phyloP scores from a whole-genome alignment of 2,888 invertebrate species.

The Gibbula magus region DNA sequence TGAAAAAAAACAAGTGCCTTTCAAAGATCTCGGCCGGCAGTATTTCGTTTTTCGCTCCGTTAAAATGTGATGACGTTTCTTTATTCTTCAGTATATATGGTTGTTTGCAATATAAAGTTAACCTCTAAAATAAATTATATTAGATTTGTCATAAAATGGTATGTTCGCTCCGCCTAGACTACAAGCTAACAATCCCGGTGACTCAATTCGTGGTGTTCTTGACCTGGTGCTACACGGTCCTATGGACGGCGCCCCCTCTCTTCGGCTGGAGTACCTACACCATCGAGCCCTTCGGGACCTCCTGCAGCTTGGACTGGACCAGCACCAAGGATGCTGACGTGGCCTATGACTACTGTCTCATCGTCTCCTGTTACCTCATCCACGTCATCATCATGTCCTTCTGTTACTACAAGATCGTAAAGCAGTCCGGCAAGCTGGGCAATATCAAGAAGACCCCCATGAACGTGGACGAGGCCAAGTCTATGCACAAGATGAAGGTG shows the following conservation, averaged over 20 bases:
- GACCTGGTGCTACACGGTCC: conserved; percentile 36
- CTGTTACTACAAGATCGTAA: conserved; percentile 39
- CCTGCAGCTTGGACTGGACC: conserved; percentile 51
- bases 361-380: conserved; percentile 37
- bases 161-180: conserved; percentile 26
- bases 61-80: no score
- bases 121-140: no score
- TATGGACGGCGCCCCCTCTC: conserved; percentile 41
- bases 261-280: conserved; percentile 47
- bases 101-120: no score
- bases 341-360: conserved; percentile 41
- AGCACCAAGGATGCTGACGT: conserved; percentile 31
- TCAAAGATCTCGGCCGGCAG: no score
- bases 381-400: conserved; percentile 40
- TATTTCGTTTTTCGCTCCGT: no score
- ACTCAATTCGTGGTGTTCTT: conserved; percentile 29
- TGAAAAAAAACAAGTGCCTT: no score
- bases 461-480: conserved; percentile 19
- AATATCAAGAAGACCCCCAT: neutral
- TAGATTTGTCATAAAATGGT: no score
- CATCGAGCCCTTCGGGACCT: conserved; percentile 48
- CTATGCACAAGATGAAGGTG: conserved; percentile 19
- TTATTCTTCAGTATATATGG: no score
- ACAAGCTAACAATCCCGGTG: conserved; percentile 26
- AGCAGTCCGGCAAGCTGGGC: neutral